Base-by-base conservation (phyloP, 2,888 invertebrate species). In the Pilophorus perplexus region DNA sequence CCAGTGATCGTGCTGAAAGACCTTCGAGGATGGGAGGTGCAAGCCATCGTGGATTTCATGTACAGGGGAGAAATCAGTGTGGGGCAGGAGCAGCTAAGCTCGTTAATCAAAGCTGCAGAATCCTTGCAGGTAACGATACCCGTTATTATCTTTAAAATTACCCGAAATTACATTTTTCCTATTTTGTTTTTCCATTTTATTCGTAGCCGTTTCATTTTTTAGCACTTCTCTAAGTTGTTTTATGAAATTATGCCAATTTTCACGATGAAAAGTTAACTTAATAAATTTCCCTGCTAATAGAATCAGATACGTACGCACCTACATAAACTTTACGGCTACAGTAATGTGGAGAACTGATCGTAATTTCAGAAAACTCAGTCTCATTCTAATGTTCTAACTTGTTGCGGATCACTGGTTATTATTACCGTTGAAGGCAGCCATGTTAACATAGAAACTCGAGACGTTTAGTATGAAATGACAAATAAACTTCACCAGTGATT, bases 1-100 rank as follows among this genome's bases (percentile, higher is more conserved):
- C 93, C 93, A 42, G 90, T 93, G 73, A 91, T 94, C 75, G 91
- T 93, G 72, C 80, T 94, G 69, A 93, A 93, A 77, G 93, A 93
- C 80, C 90, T 92, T 77, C 85, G 85, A 74, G 90, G 88, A 72
- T 89, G 90, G 85, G 92, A 93, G 74, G 87, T 94, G 70, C 89
- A 90, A 74, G 90, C 91, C 33, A 88, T 93, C 69, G 88, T 93
- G 69, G 90, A 92, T 79, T 94, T 93, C 76, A 93, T 93, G 92
- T 94, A 94, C 79, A 88, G 90, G 72, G 93, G 93, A 38, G 92
- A 93, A 80, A 91, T 93, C 73, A 89, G 89, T 72, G 91, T 93
- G 59, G 86, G 87, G 5, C 89, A 91, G 74, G 90, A 91, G 75
- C 89, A 91, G 70, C 80, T 93, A 23, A 85, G 88, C 66, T 87